Evolutionary conservation across 2,797 vertebrate genomes (phyloP), one percentile per base, ranked within the genome.

Genomic region (Pteropus rufus): DNA sequence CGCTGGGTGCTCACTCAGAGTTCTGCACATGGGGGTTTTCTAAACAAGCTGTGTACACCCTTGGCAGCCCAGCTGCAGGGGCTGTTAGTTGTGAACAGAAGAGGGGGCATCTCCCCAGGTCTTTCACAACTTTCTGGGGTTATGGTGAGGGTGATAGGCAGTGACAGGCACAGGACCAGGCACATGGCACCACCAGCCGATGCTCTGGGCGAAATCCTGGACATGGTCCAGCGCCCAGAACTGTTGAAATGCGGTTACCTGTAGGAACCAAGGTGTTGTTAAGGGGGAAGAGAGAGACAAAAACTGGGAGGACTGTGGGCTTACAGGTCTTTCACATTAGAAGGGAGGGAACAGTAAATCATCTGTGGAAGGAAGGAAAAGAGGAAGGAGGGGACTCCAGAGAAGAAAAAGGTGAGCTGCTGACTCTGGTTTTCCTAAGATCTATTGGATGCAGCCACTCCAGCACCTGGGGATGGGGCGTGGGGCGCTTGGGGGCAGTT

Each of bases 1-100:
- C 1, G 2, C 52, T 0, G 76, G 64, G 41, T 3, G 19, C 46
- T 65, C 3, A 0, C 21, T 70, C 24, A 0, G 9, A 34, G 10
- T 29, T 64, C 79, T 52, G 62, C 65, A 52, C 7, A 1, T 24
- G 18, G n/a, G 65, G 54, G 5, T 36, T 56, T 64, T 12, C 12
- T 19, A 60, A 29, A 29, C 44, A 64, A 26, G 29, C 49, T 67
- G 5, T 56, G 70, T 46, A 3, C 1, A 29, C 26, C n/a, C 34
- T 12, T 60, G 58, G 10, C 26, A 75, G 24, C 39, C 49, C 44
- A 29, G 52, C 72, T 36, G 11, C 29, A 41, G 23, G 34, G 75
- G 4, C 46, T 80, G n/a, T 86, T 19, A 10, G 14, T 1, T 34
- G 11, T 41, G 11, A 52, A 77, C 16, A 44, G 64, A 46, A 56